phyloP scores from a whole-genome alignment of 2,113 vertebrate species.

The Toxostoma redivivum region DNA sequence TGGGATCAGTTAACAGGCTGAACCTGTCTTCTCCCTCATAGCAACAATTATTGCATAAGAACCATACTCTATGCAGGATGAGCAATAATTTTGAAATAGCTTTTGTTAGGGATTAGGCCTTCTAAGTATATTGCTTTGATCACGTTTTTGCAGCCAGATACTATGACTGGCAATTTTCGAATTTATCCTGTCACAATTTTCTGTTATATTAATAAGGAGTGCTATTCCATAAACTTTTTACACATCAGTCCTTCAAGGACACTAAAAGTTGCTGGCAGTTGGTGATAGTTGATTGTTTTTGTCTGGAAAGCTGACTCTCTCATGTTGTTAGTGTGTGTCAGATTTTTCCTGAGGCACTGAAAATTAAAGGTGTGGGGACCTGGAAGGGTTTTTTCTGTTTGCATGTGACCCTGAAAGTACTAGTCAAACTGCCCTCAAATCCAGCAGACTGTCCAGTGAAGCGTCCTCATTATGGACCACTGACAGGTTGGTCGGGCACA shows the following conservation, averaged over 20 bases:
- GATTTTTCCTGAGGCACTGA: not conserved
- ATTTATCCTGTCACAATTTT: not conserved
- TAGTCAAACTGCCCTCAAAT: not conserved
- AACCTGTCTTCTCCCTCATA: not conserved
- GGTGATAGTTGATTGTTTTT: too few species aligned
- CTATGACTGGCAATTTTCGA: not conserved
- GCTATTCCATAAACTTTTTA: not conserved
- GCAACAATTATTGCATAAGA: rapidly evolving
- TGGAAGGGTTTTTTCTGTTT: not conserved
- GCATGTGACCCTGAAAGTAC: not conserved
- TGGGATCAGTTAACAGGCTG: too few species aligned
- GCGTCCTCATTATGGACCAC: not conserved
- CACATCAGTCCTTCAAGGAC: not conserved
- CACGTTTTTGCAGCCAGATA: rapidly evolving
- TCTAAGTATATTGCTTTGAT: not conserved
- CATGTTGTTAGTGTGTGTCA: rapidly evolving
- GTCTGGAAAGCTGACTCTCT: rapidly evolving
- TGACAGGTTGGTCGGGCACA: rapidly evolving
- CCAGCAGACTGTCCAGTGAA: not conserved
- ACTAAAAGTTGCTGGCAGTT: not conserved
- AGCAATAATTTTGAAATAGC: not conserved
- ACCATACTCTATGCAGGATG: not conserved
- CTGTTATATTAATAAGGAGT: not conserved
- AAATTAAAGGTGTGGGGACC: not conserved
- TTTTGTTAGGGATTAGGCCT: not conserved